Evolutionary conservation across 1,140 invertebrate genomes (phyloP).

Genomic region (Zaprionus vittiger): DNA sequence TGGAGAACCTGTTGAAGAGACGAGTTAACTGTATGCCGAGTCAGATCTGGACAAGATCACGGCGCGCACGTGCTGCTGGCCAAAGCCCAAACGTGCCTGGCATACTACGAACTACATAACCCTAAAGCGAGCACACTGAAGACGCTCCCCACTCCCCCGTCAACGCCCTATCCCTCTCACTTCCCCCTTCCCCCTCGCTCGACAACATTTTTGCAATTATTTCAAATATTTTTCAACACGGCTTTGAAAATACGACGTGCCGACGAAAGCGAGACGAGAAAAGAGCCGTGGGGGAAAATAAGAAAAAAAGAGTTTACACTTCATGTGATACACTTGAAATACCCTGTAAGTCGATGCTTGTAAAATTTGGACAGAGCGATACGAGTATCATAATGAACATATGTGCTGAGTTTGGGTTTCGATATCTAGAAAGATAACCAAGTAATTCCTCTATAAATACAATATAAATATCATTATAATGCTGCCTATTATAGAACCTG

Average conservation of each 20-base stretch:
- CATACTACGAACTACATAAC: slow-evolving; percentile 26
- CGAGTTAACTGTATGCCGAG: not conserved
- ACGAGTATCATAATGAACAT: not conserved
- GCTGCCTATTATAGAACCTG: too few relatives aligned
- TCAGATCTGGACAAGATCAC: not conserved
- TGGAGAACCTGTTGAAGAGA: not conserved
- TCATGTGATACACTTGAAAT: not conserved
- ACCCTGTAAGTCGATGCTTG: not conserved
- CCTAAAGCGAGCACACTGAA: slow-evolving; percentile 3
- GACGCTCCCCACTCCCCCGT: not conserved
- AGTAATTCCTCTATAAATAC: too few relatives aligned
- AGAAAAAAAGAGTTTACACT: not conserved
- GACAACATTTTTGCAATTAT: slow-evolving; percentile 79
- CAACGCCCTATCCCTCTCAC: not conserved
- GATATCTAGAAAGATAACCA: not conserved
- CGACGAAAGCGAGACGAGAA: slow-evolving; percentile 40
- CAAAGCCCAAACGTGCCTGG: slow-evolving; percentile 49
- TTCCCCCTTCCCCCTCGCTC: slow-evolving; percentile 1
- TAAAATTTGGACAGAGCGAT: not conserved
- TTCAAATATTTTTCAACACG: slow-evolving; percentile 82
- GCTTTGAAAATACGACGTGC: slow-evolving; percentile 75
- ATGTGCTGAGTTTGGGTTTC: not conserved
- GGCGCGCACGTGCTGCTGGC: not conserved
- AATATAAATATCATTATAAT: too few relatives aligned
- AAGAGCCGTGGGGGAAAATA: slow-evolving; percentile 10